Evolutionary conservation across 2,888 invertebrate genomes (phyloP).

Genomic region (Eulithis prunata): DNA sequence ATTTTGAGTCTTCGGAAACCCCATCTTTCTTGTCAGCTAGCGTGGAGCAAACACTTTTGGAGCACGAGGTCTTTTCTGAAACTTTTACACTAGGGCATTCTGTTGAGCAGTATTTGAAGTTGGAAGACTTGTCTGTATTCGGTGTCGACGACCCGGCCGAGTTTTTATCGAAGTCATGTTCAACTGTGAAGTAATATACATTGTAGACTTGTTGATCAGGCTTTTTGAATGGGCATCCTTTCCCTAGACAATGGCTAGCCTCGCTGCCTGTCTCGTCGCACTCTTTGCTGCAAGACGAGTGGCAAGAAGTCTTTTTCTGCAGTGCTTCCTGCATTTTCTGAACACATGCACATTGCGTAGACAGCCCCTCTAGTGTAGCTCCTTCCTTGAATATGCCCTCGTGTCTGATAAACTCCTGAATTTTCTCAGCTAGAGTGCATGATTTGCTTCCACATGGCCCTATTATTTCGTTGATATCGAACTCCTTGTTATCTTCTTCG

Average conservation of each 20-base stretch:
- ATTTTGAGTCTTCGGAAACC: conserved; percentile 42
- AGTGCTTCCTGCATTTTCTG: conserved; percentile 67
- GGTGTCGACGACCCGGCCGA: conserved; percentile 42
- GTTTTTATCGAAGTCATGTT: conserved; percentile 59
- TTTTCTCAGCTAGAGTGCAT: conserved; percentile 70
- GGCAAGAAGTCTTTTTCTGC: conserved; percentile 55
- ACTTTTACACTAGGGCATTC: conserved; percentile 61
- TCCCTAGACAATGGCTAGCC: conserved; percentile 56
- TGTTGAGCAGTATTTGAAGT: conserved; percentile 58
- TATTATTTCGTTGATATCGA: conserved; percentile 64
- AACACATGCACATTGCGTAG: conserved; percentile 76
- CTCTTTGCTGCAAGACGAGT: conserved; percentile 59
- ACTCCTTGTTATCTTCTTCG: conserved; percentile 68
- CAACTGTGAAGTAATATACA: conserved; percentile 75
- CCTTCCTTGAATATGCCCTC: conserved; percentile 64
- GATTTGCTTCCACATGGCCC: conserved; percentile 77
- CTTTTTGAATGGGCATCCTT: conserved; percentile 58
- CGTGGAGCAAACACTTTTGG: conserved; percentile 59
- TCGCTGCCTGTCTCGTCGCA: conserved; percentile 60
- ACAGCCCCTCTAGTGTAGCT: conserved; percentile 58
- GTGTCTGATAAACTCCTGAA: conserved; percentile 69
- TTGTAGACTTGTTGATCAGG: conserved; percentile 56
- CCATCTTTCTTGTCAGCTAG: conserved; percentile 31
- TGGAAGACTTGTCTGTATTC: conserved; percentile 40
- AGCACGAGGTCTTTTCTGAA: conserved; percentile 56